Evolutionary conservation across 2,797 vertebrate species (phyloP).

Genomic region (Myotis myotis): DNA sequence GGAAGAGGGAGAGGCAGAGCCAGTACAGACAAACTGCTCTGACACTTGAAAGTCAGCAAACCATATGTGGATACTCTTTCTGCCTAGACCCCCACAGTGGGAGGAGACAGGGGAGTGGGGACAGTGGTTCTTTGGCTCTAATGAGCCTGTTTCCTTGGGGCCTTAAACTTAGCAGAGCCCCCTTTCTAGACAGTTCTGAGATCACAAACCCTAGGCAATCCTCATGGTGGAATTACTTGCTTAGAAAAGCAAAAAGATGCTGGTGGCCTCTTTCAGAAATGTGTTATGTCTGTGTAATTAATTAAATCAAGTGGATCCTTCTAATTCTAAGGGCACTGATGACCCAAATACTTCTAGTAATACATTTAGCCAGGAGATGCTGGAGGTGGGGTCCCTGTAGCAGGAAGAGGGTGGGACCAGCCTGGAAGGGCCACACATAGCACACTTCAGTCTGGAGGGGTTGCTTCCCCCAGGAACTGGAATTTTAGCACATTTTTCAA

Average conservation of each 20-base stretch:
- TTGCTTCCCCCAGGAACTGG: background rate
- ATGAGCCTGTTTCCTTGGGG: background rate
- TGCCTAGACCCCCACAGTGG: rapidly evolving
- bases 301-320: background rate
- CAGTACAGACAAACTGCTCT: background rate
- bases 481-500: slow-evolving; percentile 1
- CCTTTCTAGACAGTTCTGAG: background rate
- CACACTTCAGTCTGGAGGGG: background rate
- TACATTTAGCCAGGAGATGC: background rate
- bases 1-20: background rate
- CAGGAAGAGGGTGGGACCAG: background rate
- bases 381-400: background rate
- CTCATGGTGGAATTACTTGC: background rate
- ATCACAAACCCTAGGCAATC: background rate
- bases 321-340: background rate
- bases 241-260: background rate
- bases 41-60: background rate
- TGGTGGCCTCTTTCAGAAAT: background rate
- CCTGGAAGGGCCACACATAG: background rate
- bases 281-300: background rate
- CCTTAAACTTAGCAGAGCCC: background rate
- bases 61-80: rapidly evolving
- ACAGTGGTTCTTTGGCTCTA: background rate
- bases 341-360: background rate
- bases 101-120: rapidly evolving